Conservation (phyloP, 1,140 invertebrate species). For the Caerostris extrusa region DNA sequence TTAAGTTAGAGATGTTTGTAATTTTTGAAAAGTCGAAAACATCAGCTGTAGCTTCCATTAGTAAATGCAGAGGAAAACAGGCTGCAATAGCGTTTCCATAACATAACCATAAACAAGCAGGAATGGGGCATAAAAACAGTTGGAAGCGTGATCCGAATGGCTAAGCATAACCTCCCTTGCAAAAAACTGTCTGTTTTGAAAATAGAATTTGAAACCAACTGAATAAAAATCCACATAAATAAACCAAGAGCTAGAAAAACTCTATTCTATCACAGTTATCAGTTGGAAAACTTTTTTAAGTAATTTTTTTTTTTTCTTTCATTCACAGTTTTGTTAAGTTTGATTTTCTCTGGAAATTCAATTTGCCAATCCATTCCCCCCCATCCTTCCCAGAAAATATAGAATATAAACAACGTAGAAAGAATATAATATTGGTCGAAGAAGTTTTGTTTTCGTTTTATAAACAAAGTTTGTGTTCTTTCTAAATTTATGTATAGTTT, state of each 20-base stretch:
- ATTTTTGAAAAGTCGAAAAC: conserved; percentile 10
- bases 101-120: conserved; percentile 34
- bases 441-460: too few relatives aligned
- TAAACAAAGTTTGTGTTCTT: too few relatives aligned
- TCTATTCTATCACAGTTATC: background rate
- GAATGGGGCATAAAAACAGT: conserved; percentile 22
- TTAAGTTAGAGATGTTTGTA: conserved; percentile 18
- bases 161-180: background rate
- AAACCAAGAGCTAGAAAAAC: conserved; percentile 9
- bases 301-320: background rate
- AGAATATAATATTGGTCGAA: too few relatives aligned
- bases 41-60: conserved; percentile 17
- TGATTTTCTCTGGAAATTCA: background rate
- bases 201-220: conserved; percentile 39
- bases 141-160: background rate
- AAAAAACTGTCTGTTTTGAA: conserved; percentile 6
- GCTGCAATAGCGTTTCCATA: conserved; percentile 6
- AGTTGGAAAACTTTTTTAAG: conserved; percentile 18
- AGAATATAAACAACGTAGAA: too few relatives aligned
- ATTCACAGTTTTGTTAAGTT: background rate
- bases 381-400: too few relatives aligned
- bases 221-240: conserved; percentile 20
- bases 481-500: too few relatives aligned
- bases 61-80: conserved; percentile 1
- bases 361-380: too few relatives aligned